phyloP scores from a whole-genome alignment of 2,113 vertebrate genomes.

The Argyrosomus japonicus region DNA sequence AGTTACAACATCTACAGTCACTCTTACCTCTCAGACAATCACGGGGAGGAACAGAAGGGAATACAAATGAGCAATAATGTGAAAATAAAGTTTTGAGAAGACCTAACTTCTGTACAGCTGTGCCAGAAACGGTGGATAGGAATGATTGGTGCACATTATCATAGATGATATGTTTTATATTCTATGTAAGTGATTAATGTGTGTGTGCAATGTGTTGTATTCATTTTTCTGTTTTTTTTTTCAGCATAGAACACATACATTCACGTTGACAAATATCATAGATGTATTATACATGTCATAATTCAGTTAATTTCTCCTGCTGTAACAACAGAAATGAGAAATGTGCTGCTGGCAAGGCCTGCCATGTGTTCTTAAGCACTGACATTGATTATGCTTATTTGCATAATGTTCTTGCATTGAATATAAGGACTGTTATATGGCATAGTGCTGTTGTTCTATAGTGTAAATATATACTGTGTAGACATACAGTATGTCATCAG shows the following conservation, averaged over 20 bases:
- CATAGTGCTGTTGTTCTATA: neutral
- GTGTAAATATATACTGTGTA: neutral
- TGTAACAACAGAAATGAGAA: neutral
- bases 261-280: constrained; percentile 1
- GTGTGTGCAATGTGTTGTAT: neutral
- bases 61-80: constrained; percentile 64
- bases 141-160: neutral
- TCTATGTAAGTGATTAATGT: neutral
- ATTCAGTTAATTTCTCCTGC: neutral
- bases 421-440: neutral
- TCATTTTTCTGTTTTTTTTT: neutral
- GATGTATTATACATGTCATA: neutral
- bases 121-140: neutral
- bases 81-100: constrained; percentile 50
- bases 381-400: constrained; percentile 4
- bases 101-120: constrained; percentile 15
- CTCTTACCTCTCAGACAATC: constrained; percentile 45
- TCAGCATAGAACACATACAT: neutral
- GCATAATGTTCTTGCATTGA: neutral
- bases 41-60: constrained; percentile 20
- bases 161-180: neutral
- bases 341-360: neutral
- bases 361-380: constrained; percentile 4
- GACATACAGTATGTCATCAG: too few relatives aligned
- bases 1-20: constrained; percentile 55